These are phyloP conservation scores for Mesorhabditis belari DNA, from an alignment of 2,888 invertebrate genomes.

Conservation along the genomic window DNA sequence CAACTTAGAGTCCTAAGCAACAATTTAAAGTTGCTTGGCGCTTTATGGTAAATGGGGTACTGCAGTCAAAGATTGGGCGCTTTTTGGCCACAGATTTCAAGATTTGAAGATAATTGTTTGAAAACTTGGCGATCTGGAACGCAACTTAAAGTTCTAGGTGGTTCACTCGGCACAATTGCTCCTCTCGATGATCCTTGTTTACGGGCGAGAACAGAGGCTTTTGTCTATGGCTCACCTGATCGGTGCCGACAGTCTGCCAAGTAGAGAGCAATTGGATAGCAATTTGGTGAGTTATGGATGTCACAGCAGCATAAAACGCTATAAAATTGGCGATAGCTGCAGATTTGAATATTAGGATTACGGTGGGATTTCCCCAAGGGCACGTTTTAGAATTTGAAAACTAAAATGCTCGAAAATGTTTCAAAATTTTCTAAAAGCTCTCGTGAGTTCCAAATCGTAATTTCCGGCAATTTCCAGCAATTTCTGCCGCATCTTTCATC, in stretches of 20 bases:
- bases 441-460: not conserved
- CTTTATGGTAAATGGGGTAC: too few relatives aligned
- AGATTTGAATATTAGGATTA: not conserved
- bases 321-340: not conserved
- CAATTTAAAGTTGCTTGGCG: too few relatives aligned
- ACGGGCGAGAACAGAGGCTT: slow-evolving; percentile 47
- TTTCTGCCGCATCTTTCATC: slow-evolving; percentile 54
- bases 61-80: too few relatives aligned
- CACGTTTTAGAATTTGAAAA: too few relatives aligned
- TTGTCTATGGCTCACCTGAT: slow-evolving; percentile 57
- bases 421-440: not conserved
- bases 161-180: slow-evolving; percentile 56
- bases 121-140: too few relatives aligned
- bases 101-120: too few relatives aligned
- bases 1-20: too few relatives aligned
- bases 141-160: too few relatives aligned
- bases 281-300: slow-evolving; percentile 38
- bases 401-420: slow-evolving; percentile 2
- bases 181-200: slow-evolving; percentile 58
- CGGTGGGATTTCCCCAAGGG: not conserved
- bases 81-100: too few relatives aligned
- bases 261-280: slow-evolving; percentile 50
- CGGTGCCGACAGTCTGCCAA: slow-evolving; percentile 57
- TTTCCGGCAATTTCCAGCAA: slow-evolving; percentile 27
- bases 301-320: not conserved